These are phyloP conservation scores for Chelmon rostratus DNA, from an alignment of 2,797 vertebrate species.

Conservation along the genomic window DNA sequence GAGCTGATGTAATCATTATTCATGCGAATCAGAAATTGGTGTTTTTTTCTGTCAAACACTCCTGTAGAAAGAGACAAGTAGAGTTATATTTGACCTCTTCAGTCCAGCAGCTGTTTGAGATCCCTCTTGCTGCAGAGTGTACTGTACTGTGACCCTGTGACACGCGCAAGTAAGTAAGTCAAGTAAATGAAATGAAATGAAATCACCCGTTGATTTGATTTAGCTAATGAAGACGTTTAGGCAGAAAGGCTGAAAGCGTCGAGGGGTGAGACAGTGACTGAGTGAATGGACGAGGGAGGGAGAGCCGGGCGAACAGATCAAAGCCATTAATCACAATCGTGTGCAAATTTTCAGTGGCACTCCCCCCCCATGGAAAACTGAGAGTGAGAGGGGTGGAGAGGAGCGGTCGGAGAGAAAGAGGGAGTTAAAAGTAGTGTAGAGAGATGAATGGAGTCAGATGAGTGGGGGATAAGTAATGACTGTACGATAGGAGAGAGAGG, in stretches of 20 bases:
- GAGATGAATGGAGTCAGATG: constrained; percentile 57
- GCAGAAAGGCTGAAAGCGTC: constrained; percentile 32
- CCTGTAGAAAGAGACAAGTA: constrained; percentile 1
- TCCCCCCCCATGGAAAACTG: constrained; percentile 38
- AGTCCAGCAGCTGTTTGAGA: background rate
- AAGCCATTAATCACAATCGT: constrained; percentile 78
- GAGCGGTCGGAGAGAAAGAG: constrained; percentile 23
- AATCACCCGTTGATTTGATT: constrained; percentile 70
- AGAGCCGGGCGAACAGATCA: constrained; percentile 62
- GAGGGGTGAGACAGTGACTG: constrained; percentile 30
- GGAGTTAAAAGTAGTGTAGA: constrained; percentile 25
- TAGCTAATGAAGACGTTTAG: constrained; percentile 64
- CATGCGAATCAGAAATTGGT: background rate
- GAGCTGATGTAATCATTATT: constrained; percentile 11
- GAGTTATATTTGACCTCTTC: constrained; percentile 12
- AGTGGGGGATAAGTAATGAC: constrained; percentile 63
- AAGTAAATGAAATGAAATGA: constrained; percentile 44
- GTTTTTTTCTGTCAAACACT: constrained; percentile 1
- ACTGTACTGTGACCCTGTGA: constrained; percentile 47
- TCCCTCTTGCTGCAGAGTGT: background rate
- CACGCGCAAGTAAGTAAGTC: constrained; percentile 63
- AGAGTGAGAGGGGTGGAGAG: constrained; percentile 14
- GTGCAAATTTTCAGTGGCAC: constrained; percentile 58
- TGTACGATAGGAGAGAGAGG: constrained; percentile 25
- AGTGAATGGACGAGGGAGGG: constrained; percentile 26